Conservation (phyloP, 2,797 vertebrate species). For the Clarias platycephalus region DNA sequence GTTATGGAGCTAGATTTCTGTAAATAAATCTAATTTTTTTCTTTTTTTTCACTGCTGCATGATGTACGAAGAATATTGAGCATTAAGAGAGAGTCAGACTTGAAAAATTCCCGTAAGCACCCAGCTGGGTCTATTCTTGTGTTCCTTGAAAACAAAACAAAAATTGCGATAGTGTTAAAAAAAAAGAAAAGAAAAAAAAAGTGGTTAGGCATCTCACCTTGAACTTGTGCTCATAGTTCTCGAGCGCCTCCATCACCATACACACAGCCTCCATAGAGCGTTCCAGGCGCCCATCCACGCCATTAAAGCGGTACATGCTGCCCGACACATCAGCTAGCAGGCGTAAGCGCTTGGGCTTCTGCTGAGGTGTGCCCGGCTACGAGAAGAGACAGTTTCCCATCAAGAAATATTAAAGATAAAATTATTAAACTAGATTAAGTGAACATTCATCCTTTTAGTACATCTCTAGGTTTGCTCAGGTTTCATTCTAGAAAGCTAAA, state of each 20-base stretch:
- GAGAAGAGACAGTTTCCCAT: constrained; percentile 8
- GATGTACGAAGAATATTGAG: neutral
- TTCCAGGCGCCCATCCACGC: constrained; percentile 88
- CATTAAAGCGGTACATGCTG: constrained; percentile 98
- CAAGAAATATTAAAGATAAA: neutral
- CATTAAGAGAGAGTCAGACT: neutral
- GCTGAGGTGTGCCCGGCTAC: constrained; percentile 87
- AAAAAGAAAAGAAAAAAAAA: neutral
- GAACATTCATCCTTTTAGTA: constrained; percentile 25
- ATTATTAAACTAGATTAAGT: neutral
- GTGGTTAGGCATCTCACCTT: constrained; percentile 78
- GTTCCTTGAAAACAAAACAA: constrained; percentile 25
- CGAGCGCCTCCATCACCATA: constrained; percentile 98
- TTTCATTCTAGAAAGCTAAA: constrained; percentile 13
- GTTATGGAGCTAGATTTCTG: constrained; percentile 47
- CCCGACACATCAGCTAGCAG: constrained; percentile 91
- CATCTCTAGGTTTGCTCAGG: constrained; percentile 18
- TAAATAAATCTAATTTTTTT: constrained; percentile 48
- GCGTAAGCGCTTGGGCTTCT: constrained; percentile 91
- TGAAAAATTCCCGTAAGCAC: neutral
- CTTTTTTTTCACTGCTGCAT: constrained; percentile 1
- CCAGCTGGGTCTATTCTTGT: neutral
- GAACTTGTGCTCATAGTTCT: constrained; percentile 93
- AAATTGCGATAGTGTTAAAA: constrained; percentile 32
- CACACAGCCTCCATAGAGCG: constrained; percentile 97